A percentile compares a stretch with the other conserved stretches of the same genome.
Conservation (phyloP, 2,113 vertebrate genomes). For the Procavia capensis region DNA sequence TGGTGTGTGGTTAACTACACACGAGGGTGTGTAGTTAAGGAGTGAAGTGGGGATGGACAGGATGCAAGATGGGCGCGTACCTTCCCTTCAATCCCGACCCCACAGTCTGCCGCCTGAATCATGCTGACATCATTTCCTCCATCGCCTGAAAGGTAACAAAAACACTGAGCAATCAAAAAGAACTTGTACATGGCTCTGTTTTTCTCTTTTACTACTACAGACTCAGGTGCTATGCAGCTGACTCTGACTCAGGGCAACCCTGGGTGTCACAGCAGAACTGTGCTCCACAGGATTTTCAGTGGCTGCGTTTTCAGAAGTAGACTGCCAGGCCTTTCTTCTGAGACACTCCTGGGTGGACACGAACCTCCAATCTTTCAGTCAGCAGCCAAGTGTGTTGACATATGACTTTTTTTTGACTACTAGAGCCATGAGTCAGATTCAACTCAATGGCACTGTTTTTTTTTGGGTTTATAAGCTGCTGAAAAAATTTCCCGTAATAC, state of each 20-base stretch:
- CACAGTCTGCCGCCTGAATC: constrained; percentile 98
- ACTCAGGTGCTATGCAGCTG: too few relatives aligned
- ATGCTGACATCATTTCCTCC: constrained; percentile 99
- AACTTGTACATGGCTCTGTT: background rate
- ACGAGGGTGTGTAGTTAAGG: too few relatives aligned
- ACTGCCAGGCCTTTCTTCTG: background rate
- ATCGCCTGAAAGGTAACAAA: constrained; percentile 90
- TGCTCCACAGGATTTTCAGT: background rate
- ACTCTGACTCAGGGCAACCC: background rate
- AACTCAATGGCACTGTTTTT: too few relatives aligned
- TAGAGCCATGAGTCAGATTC: too few relatives aligned
- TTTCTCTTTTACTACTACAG: constrained; percentile 6
- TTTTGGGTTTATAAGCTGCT: constrained; percentile 3
- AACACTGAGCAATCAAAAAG: background rate
- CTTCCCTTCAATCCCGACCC: constrained; percentile 96
- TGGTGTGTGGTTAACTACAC: too few relatives aligned
- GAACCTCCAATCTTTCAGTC: too few relatives aligned
- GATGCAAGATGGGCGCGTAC: constrained; percentile 80
- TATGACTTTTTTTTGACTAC: too few relatives aligned
- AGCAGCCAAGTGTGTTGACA: too few relatives aligned
- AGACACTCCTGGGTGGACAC: background rate
- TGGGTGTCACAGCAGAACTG: background rate
- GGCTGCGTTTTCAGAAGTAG: too few relatives aligned
- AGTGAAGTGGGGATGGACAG: too few relatives aligned
- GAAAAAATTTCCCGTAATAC: background rate